Conservation (phyloP, 2,888 invertebrate genomes). For the Liodrosophila aerea region DNA sequence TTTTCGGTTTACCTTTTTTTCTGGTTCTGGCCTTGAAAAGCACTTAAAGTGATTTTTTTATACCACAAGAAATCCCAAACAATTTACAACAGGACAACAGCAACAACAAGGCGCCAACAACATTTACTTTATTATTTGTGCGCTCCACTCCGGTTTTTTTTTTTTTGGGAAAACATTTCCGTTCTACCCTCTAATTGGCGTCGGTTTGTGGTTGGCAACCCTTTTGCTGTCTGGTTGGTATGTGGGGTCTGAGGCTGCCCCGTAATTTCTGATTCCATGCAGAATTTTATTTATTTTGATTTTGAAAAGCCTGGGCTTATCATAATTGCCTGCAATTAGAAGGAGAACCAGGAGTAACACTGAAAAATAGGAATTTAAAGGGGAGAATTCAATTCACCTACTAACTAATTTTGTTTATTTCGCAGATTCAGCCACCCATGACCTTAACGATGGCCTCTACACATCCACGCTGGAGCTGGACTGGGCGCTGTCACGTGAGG, state of each 20-base stretch:
- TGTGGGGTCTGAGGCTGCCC: neutral
- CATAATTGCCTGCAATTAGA: constrained; percentile 56
- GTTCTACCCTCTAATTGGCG: constrained; percentile 46
- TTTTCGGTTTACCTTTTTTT: constrained; percentile 30
- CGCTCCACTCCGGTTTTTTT: neutral
- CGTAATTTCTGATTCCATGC: constrained; percentile 30
- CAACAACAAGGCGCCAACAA: constrained; percentile 45
- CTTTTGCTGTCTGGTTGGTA: constrained; percentile 24
- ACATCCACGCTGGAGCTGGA: constrained; percentile 86
- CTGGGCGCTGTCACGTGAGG: constrained; percentile 86
- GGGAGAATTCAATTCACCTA: neutral
- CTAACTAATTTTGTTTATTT: neutral
- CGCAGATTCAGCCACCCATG: constrained; percentile 84
- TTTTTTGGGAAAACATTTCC: constrained; percentile 6
- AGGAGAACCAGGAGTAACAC: constrained; percentile 12
- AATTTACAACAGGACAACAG: constrained; percentile 34
- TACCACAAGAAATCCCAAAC: constrained; percentile 27
- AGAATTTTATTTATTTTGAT: constrained; percentile 43
- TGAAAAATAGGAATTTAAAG: constrained; percentile 7
- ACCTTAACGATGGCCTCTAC: constrained; percentile 85
- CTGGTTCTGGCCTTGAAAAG: constrained; percentile 46
- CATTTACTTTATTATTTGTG: constrained; percentile 32
- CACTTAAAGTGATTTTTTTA: constrained; percentile 56
- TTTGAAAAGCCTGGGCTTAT: constrained; percentile 45
- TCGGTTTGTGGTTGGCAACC: constrained; percentile 47